Base-by-base conservation (phyloP, 2,113 vertebrate genomes). In the Xiphophorus couchianus region DNA sequence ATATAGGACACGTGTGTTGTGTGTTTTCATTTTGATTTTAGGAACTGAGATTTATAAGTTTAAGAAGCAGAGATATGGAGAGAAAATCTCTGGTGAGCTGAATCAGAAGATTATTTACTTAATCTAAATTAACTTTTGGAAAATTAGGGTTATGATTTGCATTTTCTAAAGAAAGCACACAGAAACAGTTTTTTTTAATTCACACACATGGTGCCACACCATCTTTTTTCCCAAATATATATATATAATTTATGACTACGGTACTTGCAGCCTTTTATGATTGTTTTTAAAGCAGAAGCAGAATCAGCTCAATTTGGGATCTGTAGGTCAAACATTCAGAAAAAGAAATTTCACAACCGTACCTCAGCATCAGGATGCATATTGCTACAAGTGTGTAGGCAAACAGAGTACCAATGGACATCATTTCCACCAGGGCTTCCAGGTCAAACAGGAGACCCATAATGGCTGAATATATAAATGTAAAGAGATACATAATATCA, bases 341-440 rank as follows among this genome's bases (percentile, higher is more conserved):
- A 48, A 48, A 19, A 19, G 44, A 48, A 17, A 44, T 44, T 44
- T 14, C 14, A 73, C 15, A 17, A 62, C 31, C 15, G 2, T 89
- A 97, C 96, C 96, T 95, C 73, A 97, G 94, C 78, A 97, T 94
- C 66, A 97, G 91, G 82, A 97, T 95, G 76, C 96, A 97, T 84
- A 93, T 86, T 68, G 96, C 96, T 73, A 96, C 96, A 12, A 97
- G 92, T 0, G 95, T 96, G 92, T 96, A 97, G 48, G 96, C 95
- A 89, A 97, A 94, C 66, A 97, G 89, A 0, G 95, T 97, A 64
- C 95, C 93, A 0, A 97, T 95, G 67, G 96, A 97, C 95, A 97
- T 96, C 87, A 95, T 92, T 61, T 97, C 95, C 76, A 97, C 94
- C 86, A 97, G 86, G 3, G 94, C 93, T 30, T 95, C 96, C 93